Conservation (phyloP, 2,797 vertebrate species). For the Anas flavirostris region DNA sequence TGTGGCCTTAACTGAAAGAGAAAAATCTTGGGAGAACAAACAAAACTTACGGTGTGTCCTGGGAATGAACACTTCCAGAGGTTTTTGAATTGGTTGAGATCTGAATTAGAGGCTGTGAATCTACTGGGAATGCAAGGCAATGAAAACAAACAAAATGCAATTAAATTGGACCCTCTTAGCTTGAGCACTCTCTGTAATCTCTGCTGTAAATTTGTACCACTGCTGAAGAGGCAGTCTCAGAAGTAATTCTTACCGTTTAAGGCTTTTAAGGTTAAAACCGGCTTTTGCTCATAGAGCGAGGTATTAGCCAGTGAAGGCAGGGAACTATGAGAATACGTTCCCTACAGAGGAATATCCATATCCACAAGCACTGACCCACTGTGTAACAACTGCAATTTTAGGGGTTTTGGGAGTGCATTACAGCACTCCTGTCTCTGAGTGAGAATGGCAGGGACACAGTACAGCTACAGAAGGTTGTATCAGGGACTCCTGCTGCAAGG, state of each 20-base stretch:
- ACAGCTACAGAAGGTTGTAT: neutral
- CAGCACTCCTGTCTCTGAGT: neutral
- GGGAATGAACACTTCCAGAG: neutral
- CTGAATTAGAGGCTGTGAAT: neutral
- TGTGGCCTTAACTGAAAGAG: neutral
- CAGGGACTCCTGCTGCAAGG: neutral
- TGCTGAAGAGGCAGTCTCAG: neutral
- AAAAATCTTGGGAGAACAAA: neutral
- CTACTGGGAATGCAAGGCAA: neutral
- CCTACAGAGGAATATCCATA: neutral
- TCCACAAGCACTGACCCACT: neutral
- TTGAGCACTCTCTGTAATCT: neutral
- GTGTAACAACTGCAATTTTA: neutral
- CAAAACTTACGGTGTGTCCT: neutral
- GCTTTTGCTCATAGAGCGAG: neutral
- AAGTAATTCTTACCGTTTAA: neutral
- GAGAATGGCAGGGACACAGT: neutral
- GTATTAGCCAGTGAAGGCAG: neutral
- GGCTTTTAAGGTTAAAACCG: neutral
- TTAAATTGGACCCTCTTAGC: neutral
- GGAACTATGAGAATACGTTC: neutral
- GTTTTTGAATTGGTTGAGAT: neutral
- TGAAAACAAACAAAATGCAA: neutral
- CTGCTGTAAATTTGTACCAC: neutral
- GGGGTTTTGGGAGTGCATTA: neutral